Base-by-base conservation (phyloP, 2,888 invertebrate species). In the Trissonchulus latispiculum region DNA sequence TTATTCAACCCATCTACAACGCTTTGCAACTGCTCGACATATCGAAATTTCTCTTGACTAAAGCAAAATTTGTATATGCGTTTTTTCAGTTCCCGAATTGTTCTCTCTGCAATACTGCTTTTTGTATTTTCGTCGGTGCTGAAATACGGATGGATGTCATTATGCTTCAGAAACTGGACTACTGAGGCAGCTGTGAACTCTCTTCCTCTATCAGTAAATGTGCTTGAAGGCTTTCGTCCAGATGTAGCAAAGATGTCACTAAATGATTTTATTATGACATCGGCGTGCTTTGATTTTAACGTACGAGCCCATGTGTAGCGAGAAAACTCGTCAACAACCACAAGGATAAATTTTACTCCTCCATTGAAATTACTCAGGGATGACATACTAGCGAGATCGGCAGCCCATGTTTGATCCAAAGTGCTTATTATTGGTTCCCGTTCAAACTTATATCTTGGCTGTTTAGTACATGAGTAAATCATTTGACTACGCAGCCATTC, bases 21-120 rank as follows among this genome's bases (percentile, higher is more conserved):
- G 8, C 33, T 64, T 8, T 8, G 8, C 15, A 64, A n/a, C 29
- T 15, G 15, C 15, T 29, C 33, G n/a, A 15, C 29, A n/a, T 15
- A 64, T 8, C 29, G 29, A 31, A 31, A 64, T 15, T 8, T 18
- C 15, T 64, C 8, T 18, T 64, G 66, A 8, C 32, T 32, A 31
- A 64, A 32, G 8, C 66, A 15, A 64, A 64, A 64, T 64, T 64
- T 64, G 33, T 64, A 64, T 64, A 64, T 64, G 66, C 18, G 18
- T n/a, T 31, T 32, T n/a, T 64, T 64, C 33, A 64, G n/a, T 15
- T 18, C 8, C 29, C 66, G 29, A 64, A 64, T 64, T 15, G 66
- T n/a, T 8, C 66, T 8, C 33, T 64, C 66, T 31, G 18, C 33
- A 18, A 32, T 31, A 15, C 32, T 32, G n/a, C 66, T 64, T 64